These are phyloP conservation scores for zebrafish (Danio rerio) DNA, from an alignment of 2,113 vertebrate species.

Conservation along the genomic window GRCz12tu NC_133182.1:11948501-11949000, in stretches of 20 bases:
- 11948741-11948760: no score
- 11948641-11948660: slow-evolving; percentile 4
- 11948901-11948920: slow-evolving; percentile 3
- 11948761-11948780: no score
- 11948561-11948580: slow-evolving; percentile 7
- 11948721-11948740: not conserved
- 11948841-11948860: not conserved
- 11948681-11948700: not conserved
- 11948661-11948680: not conserved
- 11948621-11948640: not conserved
- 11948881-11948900: slow-evolving; percentile 16
- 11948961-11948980: not conserved
- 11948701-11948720: not conserved
- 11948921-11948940: not conserved
- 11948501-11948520: not conserved
- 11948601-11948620: not conserved
- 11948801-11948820: no score
- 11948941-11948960: not conserved
- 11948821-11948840: no score
- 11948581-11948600: not conserved
- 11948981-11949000: not conserved
- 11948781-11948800: no score
- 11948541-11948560: slow-evolving; percentile 1
- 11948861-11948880: not conserved
- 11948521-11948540: slow-evolving; percentile 17